These are phyloP conservation scores for Eutrigla gurnardus DNA, from an alignment of 2,797 vertebrate genomes.

Conservation along the genomic window DNA sequence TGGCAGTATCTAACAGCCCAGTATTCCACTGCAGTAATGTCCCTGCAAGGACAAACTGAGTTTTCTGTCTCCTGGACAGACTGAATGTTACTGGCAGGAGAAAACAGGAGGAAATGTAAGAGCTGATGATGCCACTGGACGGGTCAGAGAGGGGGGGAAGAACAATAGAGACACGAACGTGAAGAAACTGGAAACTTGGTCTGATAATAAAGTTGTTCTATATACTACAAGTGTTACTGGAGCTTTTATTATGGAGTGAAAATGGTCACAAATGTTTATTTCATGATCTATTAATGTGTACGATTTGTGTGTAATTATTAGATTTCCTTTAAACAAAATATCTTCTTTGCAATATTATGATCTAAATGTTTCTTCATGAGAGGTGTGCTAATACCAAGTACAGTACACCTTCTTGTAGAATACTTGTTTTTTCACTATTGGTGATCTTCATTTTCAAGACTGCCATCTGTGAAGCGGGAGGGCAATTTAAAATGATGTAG, in stretches of 20 bases:
- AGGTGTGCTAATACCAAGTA: background rate
- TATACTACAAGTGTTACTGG: background rate
- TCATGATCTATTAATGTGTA: background rate
- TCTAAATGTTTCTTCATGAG: background rate
- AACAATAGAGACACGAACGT: background rate
- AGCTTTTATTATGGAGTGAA: background rate
- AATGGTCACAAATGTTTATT: background rate
- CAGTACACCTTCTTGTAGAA: background rate
- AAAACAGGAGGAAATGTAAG: background rate
- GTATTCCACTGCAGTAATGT: background rate
- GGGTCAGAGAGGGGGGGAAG: background rate
- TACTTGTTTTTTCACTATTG: background rate
- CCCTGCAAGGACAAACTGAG: background rate
- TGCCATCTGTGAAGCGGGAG: background rate
- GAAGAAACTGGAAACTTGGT: background rate
- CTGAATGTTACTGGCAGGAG: background rate
- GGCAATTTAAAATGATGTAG: background rate
- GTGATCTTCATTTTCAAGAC: background rate
- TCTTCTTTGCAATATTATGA: background rate
- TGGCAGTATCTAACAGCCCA: conserved; percentile 47
- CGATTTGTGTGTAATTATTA: background rate
- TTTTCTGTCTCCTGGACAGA: background rate
- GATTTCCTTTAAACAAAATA: background rate
- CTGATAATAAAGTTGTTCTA: background rate
- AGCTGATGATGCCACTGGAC: background rate